Base-by-base conservation (phyloP, 2,888 invertebrate species). In the Eupithecia centaureata region DNA sequence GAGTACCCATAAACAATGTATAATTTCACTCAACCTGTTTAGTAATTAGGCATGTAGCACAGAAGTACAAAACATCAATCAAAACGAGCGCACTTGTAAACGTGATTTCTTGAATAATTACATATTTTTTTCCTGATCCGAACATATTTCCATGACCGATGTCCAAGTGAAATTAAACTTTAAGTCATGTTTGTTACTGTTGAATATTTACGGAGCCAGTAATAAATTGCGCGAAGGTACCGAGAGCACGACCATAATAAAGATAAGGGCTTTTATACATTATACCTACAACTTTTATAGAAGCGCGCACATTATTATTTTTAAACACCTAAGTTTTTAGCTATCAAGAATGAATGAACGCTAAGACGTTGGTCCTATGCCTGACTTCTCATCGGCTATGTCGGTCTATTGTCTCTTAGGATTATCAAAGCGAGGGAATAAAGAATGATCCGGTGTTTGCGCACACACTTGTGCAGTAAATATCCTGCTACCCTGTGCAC, bases 191-290 rank as follows among this genome's bases (percentile, higher is more conserved):
- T 73, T 72, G 73, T 76, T 75, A 74, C 70, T 75, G 70, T 54
- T 67, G 68, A 74, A 78, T 78, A 78, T 79, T 76, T 71, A 77
- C 73, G 75, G 76, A 78, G 72, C 63, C 75, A 68, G 75, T 70
- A 70, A 80, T 83, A 81, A 81, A 82, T 80, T 79, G 68, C 74
- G 70, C 65, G 72, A 74, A 82, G 76, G 72, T 79, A 76, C 65
- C 69, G 73, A 71, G 73, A 67, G 71, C 72, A 71, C 47, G 64
- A 68, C 76, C 74, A 79, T 82, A 79, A 82, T 80, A 73, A 75
- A 63, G 33, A 18, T 63, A 63, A 70, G 28, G 66, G 52, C 61
- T 61, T 30, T 28, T 61, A 52, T 63, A 66, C 61, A 57, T 30
- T 56, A 56, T 18, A 18, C n/a, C n/a, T n/a, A n/a, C 42, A 10